Evolutionary conservation across 2,797 vertebrate species (phyloP), one percentile per base, ranked within the genome.

Genomic region (Sebastes umbrosus): DNA sequence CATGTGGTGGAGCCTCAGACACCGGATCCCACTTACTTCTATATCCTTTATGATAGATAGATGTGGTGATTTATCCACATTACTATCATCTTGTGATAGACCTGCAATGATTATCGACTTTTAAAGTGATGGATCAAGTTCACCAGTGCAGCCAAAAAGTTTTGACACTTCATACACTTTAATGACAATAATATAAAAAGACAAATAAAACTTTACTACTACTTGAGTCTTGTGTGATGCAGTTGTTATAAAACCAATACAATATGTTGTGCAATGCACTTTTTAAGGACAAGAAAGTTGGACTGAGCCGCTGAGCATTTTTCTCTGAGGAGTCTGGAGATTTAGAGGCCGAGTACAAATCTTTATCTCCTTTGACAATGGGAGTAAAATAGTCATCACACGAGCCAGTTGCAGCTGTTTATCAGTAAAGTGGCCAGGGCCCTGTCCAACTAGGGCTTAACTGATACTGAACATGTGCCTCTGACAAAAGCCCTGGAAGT

Each of bases 391-490:
- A 85, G 79, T 84, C 85, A 81, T 79, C 76, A 54, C 69, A 81
- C 13, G 14, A 79, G 84, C 77, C 82, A 82, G 59, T 66, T 84
- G 57, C 76, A 85, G 85, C 85, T 90, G 83, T 92, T 90, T 79
- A 89, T 93, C 84, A 79, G 72, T 55, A 52, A 77, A 10, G 76
- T 68, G 77, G 70, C 81, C 69, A 63, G 63, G 22, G 43, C 20
- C 20, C 29, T 27, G 46, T 92, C 88, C 82, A 91, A 80, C 14
- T 4, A 29, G 43, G 73, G 80, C 76, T 92, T 83, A 93, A 87
- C 65, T 87, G 77, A 86, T 84, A 88, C 74, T 62, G 50, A 90
- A 91, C 89, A 92, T 92, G 85, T 92, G 91, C 69, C 67, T 89
- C 64, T 71, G 25, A 87, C 82, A 76, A 84, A 86, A 79, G 54